A percentile compares a stretch with the other conserved stretches of the same genome.
Evolutionary conservation across 1,140 invertebrate species (phyloP).

Genomic region (Heliconius hewitsoni): DNA sequence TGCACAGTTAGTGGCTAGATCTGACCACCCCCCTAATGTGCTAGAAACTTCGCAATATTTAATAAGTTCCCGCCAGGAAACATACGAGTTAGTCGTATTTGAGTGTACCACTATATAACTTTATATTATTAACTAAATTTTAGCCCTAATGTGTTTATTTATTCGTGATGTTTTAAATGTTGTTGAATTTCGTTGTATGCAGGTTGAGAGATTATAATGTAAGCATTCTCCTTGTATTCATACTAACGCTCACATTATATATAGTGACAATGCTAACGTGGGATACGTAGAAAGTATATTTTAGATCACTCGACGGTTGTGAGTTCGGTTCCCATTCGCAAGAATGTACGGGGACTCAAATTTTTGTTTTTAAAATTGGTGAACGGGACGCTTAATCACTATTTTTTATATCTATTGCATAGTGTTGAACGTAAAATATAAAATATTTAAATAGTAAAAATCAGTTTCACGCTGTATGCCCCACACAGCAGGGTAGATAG

Average conservation of each 20-base stretch:
- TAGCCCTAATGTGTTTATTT: not conserved
- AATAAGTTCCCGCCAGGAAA: not conserved
- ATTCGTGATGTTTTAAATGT: not conserved
- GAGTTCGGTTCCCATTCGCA: too few relatives aligned
- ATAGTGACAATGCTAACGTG: too few relatives aligned
- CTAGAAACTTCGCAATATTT: not conserved
- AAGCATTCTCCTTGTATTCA: not conserved
- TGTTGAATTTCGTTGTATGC: not conserved
- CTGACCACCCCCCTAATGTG: slow-evolving; percentile 2
- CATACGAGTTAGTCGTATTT: not conserved
- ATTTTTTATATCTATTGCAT: too few relatives aligned
- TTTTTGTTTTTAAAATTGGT: too few relatives aligned
- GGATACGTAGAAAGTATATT: too few relatives aligned
- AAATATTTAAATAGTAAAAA: too few relatives aligned
- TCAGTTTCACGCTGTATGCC: too few relatives aligned
- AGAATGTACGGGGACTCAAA: too few relatives aligned
- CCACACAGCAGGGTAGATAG: too few relatives aligned
- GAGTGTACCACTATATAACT: not conserved
- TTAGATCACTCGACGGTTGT: too few relatives aligned
- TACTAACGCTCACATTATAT: not conserved
- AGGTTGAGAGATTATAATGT: not conserved
- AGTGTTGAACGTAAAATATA: too few relatives aligned
- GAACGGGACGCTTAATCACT: too few relatives aligned
- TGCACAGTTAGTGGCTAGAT: not conserved
- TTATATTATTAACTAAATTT: slow-evolving; percentile 4